Base-by-base conservation (phyloP, 1,140 invertebrate genomes). In the Trichogramma pretiosum region DNA sequence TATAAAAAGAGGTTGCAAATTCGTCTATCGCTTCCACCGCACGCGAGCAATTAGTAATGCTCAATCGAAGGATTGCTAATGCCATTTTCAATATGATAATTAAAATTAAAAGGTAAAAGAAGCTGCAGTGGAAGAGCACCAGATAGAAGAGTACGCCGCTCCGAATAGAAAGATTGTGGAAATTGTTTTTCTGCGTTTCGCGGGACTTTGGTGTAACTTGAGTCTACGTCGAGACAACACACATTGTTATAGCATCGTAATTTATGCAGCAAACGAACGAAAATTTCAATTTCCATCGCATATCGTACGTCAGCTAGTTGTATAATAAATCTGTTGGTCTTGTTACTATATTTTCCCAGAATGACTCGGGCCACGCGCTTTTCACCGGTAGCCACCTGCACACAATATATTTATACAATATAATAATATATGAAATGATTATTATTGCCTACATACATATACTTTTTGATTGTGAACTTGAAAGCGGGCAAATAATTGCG, bases 151-250 rank as follows among this genome's bases (percentile, higher is more conserved):
- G n/a, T n/a, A n/a, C n/a, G n/a, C n/a, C n/a, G 60, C 61, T 62
- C 59, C 57, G 55, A 40, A 46, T 60, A 58, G 58, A 60, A 54
- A 57, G 59, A 65, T 63, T 65, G 64, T 67, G 60, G 62, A 61
- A 67, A 67, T 65, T 65, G 62, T 65, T 67, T 67, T 67, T 66
- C 63, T 66, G 62, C 59, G 63, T 60, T 54, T 59, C 56, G 30
- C 50, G 55, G 51, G 51, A 53, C 56, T 53, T 50, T 52, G 41
- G 47, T 56, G 50, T 35, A 50, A 28, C 48, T 44, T 42, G 50
- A 51, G 51, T 55, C 50, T 48, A 23, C 36, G 54, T 53, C 47
- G 54, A 55, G 48, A 57, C 50, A 46, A 58, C 47, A n/a, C n/a
- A n/a, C 57, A 56, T 62, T 59, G 55, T 56, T 59, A 59, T 58